These are phyloP conservation scores for Anas bahamensis DNA, from an alignment of 2,797 vertebrate genomes.

Conservation along the genomic window DNA sequence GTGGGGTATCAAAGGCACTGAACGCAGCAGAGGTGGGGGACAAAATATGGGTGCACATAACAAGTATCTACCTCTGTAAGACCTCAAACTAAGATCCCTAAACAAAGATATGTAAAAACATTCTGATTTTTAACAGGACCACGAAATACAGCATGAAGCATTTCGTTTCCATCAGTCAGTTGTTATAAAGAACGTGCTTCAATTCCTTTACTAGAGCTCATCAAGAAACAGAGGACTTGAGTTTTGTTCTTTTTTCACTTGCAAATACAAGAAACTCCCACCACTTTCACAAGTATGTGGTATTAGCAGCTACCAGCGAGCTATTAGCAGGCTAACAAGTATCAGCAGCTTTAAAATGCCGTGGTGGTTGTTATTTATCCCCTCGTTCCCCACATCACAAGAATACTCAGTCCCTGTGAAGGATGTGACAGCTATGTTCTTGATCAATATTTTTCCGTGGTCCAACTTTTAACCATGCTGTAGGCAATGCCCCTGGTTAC, in stretches of 20 bases:
- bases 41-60: background rate
- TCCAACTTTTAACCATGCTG: background rate
- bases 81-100: background rate
- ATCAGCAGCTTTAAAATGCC: background rate
- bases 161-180: background rate
- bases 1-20: background rate
- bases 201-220: background rate
- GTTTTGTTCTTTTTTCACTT: background rate
- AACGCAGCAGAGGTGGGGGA: background rate
- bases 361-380: background rate
- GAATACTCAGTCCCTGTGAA: background rate
- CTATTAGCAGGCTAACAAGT: background rate
- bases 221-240: background rate
- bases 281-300: background rate
- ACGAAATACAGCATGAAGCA: background rate
- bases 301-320: background rate
- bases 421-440: background rate
- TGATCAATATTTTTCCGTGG: background rate
- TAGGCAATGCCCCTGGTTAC: accelerated
- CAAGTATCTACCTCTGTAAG: background rate
- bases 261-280: background rate
- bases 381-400: background rate
- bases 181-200: background rate
- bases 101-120: background rate
- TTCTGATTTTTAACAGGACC: background rate